Percentiles rank a stretch among this genome's conserved stretches.
Evolutionary conservation across 2,113 vertebrate genomes (phyloP).

Genomic region (Solea solea): DNA sequence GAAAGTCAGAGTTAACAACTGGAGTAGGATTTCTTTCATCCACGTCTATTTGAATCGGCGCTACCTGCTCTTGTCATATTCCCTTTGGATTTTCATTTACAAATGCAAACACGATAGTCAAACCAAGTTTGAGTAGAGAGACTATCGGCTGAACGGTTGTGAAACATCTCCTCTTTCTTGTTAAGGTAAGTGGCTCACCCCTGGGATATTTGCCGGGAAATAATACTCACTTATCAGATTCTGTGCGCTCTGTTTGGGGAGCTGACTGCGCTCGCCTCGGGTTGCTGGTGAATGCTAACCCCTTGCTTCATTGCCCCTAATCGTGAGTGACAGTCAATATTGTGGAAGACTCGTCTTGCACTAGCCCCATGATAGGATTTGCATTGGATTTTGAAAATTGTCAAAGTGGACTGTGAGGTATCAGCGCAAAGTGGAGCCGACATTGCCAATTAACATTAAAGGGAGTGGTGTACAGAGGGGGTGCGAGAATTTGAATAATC

Average conservation of each 20-base stretch:
- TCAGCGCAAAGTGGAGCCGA: slow-evolving; percentile 73
- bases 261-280: slow-evolving; percentile 66
- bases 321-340: slow-evolving; percentile 83
- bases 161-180: slow-evolving; percentile 77
- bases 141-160: slow-evolving; percentile 69
- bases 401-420: slow-evolving; percentile 77
- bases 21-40: slow-evolving; percentile 26
- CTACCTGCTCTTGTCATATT: slow-evolving; percentile 45
- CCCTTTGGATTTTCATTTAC: slow-evolving; percentile 65
- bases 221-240: slow-evolving; percentile 83
- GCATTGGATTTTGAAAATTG: slow-evolving; percentile 82
- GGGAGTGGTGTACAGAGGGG: slow-evolving; percentile 44
- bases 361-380: slow-evolving; percentile 79
- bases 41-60: slow-evolving; percentile 61
- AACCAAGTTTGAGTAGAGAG: slow-evolving; percentile 55
- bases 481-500: slow-evolving; percentile 71
- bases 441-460: slow-evolving; percentile 74
- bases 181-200: slow-evolving; percentile 80
- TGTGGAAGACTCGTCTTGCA: slow-evolving; percentile 62
- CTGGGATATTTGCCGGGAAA: slow-evolving; percentile 78
- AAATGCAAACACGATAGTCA: slow-evolving; percentile 52
- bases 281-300: slow-evolving; percentile 71
- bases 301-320: slow-evolving; percentile 68
- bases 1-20: slow-evolving; percentile 62
- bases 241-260: slow-evolving; percentile 68